phyloP scores from a whole-genome alignment of 2,113 vertebrate species.

The Pelecanus crispus region DNA sequence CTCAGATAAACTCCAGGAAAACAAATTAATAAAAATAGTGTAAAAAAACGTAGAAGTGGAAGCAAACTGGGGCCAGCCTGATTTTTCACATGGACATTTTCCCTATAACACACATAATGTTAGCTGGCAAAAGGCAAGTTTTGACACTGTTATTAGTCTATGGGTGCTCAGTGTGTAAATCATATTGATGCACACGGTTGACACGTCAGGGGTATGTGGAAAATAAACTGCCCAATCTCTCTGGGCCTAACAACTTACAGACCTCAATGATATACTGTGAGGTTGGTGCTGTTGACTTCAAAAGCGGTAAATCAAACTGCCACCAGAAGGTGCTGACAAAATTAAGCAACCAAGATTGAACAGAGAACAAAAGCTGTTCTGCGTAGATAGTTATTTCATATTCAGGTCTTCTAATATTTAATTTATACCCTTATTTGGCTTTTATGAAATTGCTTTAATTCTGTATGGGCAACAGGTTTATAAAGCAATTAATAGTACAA shows the following conservation, averaged over 20 bases:
- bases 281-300: conserved; percentile 9
- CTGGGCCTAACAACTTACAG: conserved; percentile 15
- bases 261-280: conserved; percentile 37
- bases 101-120: background rate
- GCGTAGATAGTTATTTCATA: conserved; percentile 24
- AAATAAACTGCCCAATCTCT: conserved; percentile 51
- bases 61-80: background rate
- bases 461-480: conserved; percentile 6
- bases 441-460: conserved; percentile 43
- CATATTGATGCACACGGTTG: background rate
- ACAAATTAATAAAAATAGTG: background rate
- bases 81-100: background rate
- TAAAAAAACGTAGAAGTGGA: background rate
- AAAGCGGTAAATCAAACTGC: conserved; percentile 16
- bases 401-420: conserved; percentile 34
- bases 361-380: conserved; percentile 36
- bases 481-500: conserved; percentile 32
- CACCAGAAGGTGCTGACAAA: conserved; percentile 30
- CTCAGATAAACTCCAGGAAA: background rate
- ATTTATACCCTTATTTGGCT: conserved; percentile 46
- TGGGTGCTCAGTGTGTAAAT: background rate
- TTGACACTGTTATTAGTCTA: background rate
- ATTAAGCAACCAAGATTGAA: conserved; percentile 26
- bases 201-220: background rate
- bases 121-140: background rate